Conservation (phyloP, 2,797 vertebrate species). For the Thunnus albacares region DNA sequence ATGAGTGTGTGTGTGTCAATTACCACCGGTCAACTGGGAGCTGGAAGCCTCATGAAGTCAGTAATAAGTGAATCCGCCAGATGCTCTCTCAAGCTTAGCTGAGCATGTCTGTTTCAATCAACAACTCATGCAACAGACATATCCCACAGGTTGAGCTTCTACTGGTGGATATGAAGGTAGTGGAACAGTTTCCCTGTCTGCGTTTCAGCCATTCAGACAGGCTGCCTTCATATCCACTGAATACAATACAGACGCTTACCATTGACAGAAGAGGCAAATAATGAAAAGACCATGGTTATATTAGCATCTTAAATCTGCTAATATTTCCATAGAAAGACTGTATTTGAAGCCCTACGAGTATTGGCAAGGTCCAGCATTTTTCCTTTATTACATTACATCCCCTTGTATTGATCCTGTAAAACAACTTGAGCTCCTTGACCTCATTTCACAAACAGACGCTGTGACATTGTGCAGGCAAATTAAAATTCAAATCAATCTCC, state of each 20-base stretch:
- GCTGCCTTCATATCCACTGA: conserved; percentile 24
- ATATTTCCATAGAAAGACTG: conserved; percentile 29
- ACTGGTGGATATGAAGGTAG: conserved; percentile 15
- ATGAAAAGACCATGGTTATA: conserved; percentile 40
- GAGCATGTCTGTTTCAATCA: conserved; percentile 61
- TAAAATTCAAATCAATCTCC: conserved; percentile 70
- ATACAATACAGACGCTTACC: conserved; percentile 39
- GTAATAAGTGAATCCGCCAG: conserved; percentile 57
- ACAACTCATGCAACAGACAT: conserved; percentile 33
- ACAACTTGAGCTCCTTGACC: conserved; percentile 69
- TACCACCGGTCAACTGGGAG: conserved; percentile 36
- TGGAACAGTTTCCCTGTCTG: conserved; percentile 8
- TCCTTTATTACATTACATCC: conserved; percentile 62
- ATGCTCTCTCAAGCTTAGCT: conserved; percentile 54
- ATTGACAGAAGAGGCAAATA: conserved; percentile 27
- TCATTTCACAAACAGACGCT: conserved; percentile 67
- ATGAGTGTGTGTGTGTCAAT: conserved; percentile 32
- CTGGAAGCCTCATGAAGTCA: conserved; percentile 52
- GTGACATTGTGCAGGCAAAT: conserved; percentile 70
- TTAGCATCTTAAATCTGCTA: conserved; percentile 25
- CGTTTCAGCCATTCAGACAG: conserved; percentile 26
- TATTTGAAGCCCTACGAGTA: conserved; percentile 18
- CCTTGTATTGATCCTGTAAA: conserved; percentile 67
- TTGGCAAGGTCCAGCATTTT: conserved; percentile 30
- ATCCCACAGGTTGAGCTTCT: conserved; percentile 38